Evolutionary conservation across 1,140 invertebrate genomes (phyloP), one percentile per base, ranked within the genome.

Genomic region (Oreohelix idahoensis): DNA sequence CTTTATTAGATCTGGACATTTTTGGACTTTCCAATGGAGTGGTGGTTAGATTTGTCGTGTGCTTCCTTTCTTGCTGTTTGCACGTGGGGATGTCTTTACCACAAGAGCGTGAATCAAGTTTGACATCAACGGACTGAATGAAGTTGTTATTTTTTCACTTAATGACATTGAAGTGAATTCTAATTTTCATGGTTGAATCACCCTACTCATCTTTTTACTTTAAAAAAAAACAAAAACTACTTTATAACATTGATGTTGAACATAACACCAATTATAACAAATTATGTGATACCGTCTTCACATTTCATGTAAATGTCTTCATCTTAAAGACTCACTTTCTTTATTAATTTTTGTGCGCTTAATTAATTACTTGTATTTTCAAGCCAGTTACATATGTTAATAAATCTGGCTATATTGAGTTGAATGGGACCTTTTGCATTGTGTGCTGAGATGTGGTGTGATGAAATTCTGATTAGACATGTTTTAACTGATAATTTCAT

Each of bases 371-470:
- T 4, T 29, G 29, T 79, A 53, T 11, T 63, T 0, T 29, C 13
- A 63, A n/a, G 45, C 63, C 45, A 49, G 38, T 45, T 71, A 39
- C 66, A 70, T 70, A 45, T 81, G 45, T 73, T 51, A 73, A 42
- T n/a, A 70, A 71, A 45, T 42, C 79, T 71, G 69, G 45, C 66
- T 81, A 51, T 35, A n/a, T 58, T 35, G n/a, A 32, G 29, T 66
- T 66, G 23, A 20, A 58, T 11, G 5, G 63, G 17, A 17, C 63
- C 8, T 10, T 66, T 66, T 66, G n/a, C 8, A 32, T 66, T 66
- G 29, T 32, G 17, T 66, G n/a, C 20, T 32, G 63, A 8, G 53
- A 13, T 8, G 8, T 32, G 8, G 8, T 32, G 32, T 66, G 63
- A 66, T 32, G 63, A 66, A 8, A 5, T 66, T 29, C 0, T 66